A percentile compares a stretch with the other conserved stretches of the same genome.
Evolutionary conservation across 2,888 invertebrate species (phyloP).

Genomic region (Mechanitis mazaeus): DNA sequence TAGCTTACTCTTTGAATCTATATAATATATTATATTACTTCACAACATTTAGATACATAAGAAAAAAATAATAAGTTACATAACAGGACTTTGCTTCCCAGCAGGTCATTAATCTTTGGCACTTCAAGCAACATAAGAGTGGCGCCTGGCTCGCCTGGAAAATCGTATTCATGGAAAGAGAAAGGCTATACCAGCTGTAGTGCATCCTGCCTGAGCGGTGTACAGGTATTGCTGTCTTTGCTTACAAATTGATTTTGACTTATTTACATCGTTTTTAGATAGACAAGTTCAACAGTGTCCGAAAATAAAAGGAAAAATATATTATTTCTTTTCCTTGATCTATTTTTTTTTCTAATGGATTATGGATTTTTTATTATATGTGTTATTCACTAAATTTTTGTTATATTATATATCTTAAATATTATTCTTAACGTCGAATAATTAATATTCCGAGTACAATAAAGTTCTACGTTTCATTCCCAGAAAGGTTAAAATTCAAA

Average conservation of each 20-base stretch:
- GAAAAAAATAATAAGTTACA: background rate
- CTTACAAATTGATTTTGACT: too few relatives aligned
- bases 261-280: background rate
- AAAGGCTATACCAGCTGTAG: constrained; percentile 95
- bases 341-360: too few relatives aligned
- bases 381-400: background rate
- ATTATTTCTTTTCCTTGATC: too few relatives aligned
- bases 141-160: constrained; percentile 84
- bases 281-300: too few relatives aligned
- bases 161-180: constrained; percentile 92
- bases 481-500: too few relatives aligned
- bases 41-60: background rate
- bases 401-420: background rate
- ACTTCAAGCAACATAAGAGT: constrained; percentile 78
- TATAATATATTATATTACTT: background rate
- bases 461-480: background rate
- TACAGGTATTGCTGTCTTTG: constrained; percentile 55
- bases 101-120: constrained; percentile 63
- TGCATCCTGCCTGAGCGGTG: constrained; percentile 93
- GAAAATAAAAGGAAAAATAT: too few relatives aligned
- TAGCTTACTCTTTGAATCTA: too few relatives aligned
- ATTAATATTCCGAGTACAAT: too few relatives aligned
- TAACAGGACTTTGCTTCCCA: constrained; percentile 26
- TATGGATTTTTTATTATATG: too few relatives aligned
- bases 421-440: too few relatives aligned